Evolutionary conservation across 2,888 invertebrate species (phyloP).

Genomic region (Yponomeuta evonymella): DNA sequence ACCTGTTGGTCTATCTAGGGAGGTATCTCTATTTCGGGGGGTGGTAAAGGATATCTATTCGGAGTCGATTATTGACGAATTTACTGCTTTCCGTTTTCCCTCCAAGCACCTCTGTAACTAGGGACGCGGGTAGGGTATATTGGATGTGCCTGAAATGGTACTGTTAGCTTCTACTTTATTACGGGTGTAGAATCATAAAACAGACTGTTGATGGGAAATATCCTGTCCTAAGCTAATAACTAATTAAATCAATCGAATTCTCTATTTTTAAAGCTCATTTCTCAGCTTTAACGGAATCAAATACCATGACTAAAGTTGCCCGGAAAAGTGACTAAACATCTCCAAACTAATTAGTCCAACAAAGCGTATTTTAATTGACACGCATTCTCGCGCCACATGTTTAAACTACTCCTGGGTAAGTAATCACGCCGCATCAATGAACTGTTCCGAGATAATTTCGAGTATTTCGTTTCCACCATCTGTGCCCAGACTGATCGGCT

Average conservation of each 20-base stretch:
- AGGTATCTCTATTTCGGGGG: conserved; percentile 1
- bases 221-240: too few species aligned
- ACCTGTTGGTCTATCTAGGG: conserved; percentile 27
- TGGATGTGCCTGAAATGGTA: too few species aligned
- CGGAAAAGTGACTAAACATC: conserved; percentile 1
- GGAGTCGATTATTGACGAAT: conserved; percentile 3
- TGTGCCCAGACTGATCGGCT: conserved; percentile 49
- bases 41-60: conserved; percentile 1
- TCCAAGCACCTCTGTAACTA: background rate
- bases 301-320: background rate
- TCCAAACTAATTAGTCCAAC: conserved; percentile 39
- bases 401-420: conserved; percentile 39
- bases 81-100: conserved; percentile 19
- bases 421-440: conserved; percentile 31
- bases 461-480: conserved; percentile 32
- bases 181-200: too few species aligned
- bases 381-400: conserved; percentile 37
- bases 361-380: conserved; percentile 39
- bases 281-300: background rate
- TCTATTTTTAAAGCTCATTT: background rate
- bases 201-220: too few species aligned
- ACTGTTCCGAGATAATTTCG: conserved; percentile 20
- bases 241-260: too few species aligned
- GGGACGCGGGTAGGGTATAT: too few species aligned
- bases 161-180: too few species aligned